Evolutionary conservation across 2,797 vertebrate species (phyloP).

Genomic region (Sebastes nivosus): DNA sequence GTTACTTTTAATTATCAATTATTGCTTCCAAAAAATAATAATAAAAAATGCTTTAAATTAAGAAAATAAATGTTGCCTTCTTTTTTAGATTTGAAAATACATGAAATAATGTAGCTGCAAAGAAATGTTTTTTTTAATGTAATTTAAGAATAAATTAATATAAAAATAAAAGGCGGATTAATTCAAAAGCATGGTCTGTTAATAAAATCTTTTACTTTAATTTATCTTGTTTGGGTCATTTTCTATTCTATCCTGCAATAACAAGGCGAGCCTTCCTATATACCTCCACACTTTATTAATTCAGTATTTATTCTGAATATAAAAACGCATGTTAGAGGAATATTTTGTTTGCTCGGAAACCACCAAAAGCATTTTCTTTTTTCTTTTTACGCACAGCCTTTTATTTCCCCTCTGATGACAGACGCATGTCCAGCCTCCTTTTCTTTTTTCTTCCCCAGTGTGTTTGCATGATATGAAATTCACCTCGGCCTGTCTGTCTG

Average conservation of each 20-base stretch:
- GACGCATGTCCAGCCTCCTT: slow-evolving; percentile 19
- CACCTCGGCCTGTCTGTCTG: slow-evolving; percentile 25
- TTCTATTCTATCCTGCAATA: background rate
- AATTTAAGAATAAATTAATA: background rate
- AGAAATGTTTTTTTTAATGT: background rate
- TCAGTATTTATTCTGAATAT: background rate
- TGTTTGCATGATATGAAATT: slow-evolving; percentile 42
- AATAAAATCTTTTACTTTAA: background rate
- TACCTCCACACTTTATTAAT: background rate
- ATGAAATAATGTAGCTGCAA: background rate
- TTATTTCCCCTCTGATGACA: background rate
- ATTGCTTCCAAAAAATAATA: background rate
- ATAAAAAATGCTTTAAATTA: background rate
- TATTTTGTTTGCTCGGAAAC: background rate
- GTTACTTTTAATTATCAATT: background rate
- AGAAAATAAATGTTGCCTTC: background rate
- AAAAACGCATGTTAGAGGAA: background rate
- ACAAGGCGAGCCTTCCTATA: background rate
- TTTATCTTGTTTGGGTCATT: background rate
- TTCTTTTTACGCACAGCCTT: background rate
- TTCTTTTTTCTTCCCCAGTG: background rate
- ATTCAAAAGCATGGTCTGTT: background rate
- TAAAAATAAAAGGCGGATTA: background rate
- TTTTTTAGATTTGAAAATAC: background rate
- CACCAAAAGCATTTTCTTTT: background rate